These are phyloP conservation scores for Marmota monax DNA, from an alignment of 2,113 vertebrate species.

Conservation along the genomic window DNA sequence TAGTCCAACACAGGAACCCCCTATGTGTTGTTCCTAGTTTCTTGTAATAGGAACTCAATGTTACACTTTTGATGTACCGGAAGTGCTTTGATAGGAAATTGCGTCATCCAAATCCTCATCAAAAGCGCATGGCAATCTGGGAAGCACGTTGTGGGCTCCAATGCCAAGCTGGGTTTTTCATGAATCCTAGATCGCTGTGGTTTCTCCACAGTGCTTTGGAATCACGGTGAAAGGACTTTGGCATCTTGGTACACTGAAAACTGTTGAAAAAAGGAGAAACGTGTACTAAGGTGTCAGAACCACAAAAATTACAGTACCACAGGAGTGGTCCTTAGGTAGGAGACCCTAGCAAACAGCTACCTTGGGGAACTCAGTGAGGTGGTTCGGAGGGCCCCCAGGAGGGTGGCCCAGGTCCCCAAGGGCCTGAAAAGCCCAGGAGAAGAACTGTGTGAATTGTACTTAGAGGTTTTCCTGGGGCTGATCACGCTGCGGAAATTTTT, in stretches of 20 bases:
- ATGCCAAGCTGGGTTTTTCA: accelerated
- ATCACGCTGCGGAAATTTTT: neutral
- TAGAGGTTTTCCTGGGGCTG: neutral
- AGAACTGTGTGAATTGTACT: neutral
- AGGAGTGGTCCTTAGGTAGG: conserved; percentile 59
- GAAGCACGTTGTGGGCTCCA: accelerated
- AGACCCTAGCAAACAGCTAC: conserved; percentile 55
- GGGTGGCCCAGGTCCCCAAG: no score
- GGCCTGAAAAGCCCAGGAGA: neutral
- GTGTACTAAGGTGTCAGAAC: neutral
- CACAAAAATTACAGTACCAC: conserved; percentile 70
- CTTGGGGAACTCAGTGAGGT: neutral
- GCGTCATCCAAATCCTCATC: no score
- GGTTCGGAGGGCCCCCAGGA: neutral
- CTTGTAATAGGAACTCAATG: accelerated
- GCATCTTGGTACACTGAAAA: neutral
- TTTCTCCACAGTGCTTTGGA: neutral
- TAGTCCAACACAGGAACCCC: neutral
- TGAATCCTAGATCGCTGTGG: accelerated
- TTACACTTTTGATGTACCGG: neutral
- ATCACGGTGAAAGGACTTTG: neutral
- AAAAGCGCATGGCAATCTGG: accelerated
- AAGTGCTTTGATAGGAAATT: neutral
- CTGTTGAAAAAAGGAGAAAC: neutral
- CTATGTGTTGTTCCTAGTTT: neutral